phyloP scores from a whole-genome alignment of 2,797 vertebrate genomes.

The Lepus oiostolus region DNA sequence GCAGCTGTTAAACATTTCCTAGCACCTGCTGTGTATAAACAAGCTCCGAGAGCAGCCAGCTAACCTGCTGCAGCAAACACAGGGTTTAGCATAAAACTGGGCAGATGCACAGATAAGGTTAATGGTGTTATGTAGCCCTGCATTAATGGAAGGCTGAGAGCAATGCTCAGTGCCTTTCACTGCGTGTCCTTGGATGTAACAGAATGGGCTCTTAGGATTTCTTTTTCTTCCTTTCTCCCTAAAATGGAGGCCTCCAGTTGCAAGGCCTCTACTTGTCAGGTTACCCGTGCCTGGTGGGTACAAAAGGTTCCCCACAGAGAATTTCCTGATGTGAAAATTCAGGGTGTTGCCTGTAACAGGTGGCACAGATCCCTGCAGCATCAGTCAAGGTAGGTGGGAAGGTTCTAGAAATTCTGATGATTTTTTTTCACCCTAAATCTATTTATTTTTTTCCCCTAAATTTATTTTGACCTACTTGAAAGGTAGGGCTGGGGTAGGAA shows the following conservation, averaged over 20 bases:
- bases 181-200: not conserved
- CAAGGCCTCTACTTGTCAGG: not conserved
- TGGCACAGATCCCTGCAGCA: accelerated
- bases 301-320: not conserved
- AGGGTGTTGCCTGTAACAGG: not conserved
- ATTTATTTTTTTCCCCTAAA: no score
- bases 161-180: not conserved
- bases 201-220: not conserved
- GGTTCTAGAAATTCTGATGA: not conserved
- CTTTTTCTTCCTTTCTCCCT: not conserved
- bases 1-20: conserved; percentile 47
- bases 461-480: no score
- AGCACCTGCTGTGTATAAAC: not conserved
- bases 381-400: not conserved
- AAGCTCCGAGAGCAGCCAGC: conserved; percentile 30
- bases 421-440: not conserved
- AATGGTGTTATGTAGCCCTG: not conserved
- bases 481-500: no score
- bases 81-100: not conserved
- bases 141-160: not conserved
- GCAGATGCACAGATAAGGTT: not conserved
- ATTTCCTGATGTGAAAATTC: not conserved
- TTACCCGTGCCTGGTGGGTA: not conserved
- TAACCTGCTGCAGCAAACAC: not conserved
- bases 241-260: conserved; percentile 1